These are phyloP conservation scores for Eudyptes chrysolophus DNA, from an alignment of 2,113 vertebrate genomes.

Conservation along the genomic window DNA sequence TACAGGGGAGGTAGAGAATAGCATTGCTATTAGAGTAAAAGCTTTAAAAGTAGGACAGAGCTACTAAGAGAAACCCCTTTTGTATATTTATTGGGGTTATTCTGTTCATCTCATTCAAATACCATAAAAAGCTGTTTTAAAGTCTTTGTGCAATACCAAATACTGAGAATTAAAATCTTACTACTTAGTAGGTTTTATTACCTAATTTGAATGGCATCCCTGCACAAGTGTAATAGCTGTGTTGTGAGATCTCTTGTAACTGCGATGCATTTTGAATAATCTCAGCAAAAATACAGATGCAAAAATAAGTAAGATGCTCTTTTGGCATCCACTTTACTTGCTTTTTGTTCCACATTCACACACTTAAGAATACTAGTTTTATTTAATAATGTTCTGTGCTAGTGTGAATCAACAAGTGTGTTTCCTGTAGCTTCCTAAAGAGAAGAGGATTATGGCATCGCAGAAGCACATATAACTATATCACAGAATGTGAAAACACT, in stretches of 20 bases:
- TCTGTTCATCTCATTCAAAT: conserved; percentile 41
- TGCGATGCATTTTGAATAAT: conserved; percentile 12
- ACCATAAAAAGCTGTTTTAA: conserved; percentile 37
- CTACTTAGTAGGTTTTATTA: conserved; percentile 28
- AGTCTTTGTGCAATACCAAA: conserved; percentile 1
- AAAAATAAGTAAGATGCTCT: neutral
- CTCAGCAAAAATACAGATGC: neutral
- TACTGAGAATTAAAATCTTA: neutral
- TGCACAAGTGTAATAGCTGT: neutral
- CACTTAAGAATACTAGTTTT: neutral
- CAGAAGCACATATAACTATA: neutral
- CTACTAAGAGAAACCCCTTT: conserved; percentile 2
- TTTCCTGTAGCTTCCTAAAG: neutral
- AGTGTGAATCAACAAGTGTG: conserved; percentile 1
- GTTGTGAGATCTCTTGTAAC: neutral
- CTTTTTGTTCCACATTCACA: neutral
- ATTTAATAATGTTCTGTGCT: neutral
- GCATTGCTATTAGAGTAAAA: conserved; percentile 6
- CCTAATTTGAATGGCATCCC: conserved; percentile 23
- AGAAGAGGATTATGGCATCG: neutral
- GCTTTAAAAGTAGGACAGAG: conserved; percentile 55
- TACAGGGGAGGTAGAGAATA: conserved; percentile 53
- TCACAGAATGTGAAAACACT: neutral
- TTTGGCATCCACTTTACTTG: neutral
- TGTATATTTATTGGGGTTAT: conserved; percentile 23